phyloP scores from a whole-genome alignment of 2,113 vertebrate genomes.

The Chitala chitala region DNA sequence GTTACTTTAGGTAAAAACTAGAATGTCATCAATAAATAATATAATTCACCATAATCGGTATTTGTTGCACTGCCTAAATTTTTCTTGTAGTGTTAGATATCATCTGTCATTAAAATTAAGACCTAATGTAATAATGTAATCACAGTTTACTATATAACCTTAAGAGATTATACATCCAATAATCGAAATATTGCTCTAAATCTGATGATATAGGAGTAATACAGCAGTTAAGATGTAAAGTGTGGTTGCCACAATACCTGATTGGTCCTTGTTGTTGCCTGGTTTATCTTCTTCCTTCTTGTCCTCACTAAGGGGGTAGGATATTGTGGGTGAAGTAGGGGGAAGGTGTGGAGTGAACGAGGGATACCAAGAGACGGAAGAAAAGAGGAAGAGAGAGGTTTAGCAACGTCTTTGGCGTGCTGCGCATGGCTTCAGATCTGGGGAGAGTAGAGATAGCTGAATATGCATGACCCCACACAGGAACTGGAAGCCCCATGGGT shows the following conservation, averaged over 20 bases:
- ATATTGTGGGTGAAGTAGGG: not conserved
- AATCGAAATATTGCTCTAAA: not conserved
- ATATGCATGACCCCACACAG: constrained; percentile 13
- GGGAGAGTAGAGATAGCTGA: not conserved
- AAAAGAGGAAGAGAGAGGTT: not conserved
- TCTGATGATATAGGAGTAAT: not conserved
- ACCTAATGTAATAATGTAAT: not conserved
- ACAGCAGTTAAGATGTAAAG: not conserved
- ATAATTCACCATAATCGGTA: not conserved
- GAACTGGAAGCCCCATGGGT: constrained; percentile 3
- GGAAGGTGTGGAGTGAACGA: not conserved
- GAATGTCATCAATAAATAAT: not conserved
- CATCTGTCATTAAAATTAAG: not conserved
- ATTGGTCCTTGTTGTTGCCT: not conserved
- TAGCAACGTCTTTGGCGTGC: not conserved
- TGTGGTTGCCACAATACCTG: constrained; percentile 10
- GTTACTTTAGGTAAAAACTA: not conserved
- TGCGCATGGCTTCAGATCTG: not conserved
- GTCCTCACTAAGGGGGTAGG: not conserved
- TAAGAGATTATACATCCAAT: not conserved
- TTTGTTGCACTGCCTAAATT: not conserved
- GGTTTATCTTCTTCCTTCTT: not conserved
- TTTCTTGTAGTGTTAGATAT: not conserved
- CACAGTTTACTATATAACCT: no score
- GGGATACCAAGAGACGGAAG: not conserved